Conservation (phyloP, 2,797 vertebrate genomes). For the Rousettus madagascariensis region DNA sequence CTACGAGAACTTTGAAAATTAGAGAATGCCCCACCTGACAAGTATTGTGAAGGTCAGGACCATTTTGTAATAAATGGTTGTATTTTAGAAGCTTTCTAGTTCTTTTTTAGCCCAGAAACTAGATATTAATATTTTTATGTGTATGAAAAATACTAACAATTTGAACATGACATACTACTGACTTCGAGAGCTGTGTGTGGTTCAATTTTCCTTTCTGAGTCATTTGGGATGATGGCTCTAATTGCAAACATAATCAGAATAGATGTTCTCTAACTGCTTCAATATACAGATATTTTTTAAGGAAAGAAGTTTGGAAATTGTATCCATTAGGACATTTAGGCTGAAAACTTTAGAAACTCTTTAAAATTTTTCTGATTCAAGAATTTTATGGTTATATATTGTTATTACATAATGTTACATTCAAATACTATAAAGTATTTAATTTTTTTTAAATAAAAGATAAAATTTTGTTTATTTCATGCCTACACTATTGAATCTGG, state of each 20-base stretch:
- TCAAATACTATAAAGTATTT: background rate
- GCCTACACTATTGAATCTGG: background rate
- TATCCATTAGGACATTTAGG: background rate
- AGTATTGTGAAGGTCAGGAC: background rate
- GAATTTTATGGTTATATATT: background rate
- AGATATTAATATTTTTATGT: background rate
- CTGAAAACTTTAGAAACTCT: background rate
- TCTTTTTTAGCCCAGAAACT: background rate
- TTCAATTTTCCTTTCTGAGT: background rate
- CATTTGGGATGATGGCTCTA: background rate
- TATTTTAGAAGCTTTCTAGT: background rate
- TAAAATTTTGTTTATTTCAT: background rate
- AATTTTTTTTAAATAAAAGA: background rate
- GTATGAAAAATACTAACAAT: slow-evolving; percentile 17
- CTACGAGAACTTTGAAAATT: background rate
- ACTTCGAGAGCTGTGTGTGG: background rate
- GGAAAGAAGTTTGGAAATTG: background rate
- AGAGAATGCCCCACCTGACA: background rate
- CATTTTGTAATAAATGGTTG: background rate
- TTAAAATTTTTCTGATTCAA: background rate
- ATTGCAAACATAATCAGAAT: background rate
- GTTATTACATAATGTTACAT: background rate
- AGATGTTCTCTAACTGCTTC: background rate
- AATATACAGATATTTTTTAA: background rate
- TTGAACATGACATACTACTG: background rate